Percentiles rank a stretch among this genome's conserved stretches.
Evolutionary conservation across 2,888 invertebrate genomes (phyloP).

Genomic region (Brachyopa scutellaris): DNA sequence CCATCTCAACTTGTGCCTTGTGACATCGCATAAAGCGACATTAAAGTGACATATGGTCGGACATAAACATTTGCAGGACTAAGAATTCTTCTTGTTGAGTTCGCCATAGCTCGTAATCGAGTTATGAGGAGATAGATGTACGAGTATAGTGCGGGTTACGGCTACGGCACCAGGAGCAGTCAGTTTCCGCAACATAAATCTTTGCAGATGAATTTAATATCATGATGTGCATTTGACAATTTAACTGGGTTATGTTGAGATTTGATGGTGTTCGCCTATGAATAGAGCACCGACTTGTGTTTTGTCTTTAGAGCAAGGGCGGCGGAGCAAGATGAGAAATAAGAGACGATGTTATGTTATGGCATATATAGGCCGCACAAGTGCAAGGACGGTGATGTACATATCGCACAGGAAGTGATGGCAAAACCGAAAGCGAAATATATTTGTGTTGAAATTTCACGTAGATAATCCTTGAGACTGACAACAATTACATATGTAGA

Average conservation of each 20-base stretch:
- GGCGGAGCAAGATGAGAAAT: no score
- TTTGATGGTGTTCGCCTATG: constrained; percentile 53
- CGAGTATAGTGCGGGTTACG: constrained; percentile 11
- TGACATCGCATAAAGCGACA: constrained; percentile 50
- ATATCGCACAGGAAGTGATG: no score
- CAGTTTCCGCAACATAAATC: constrained; percentile 58
- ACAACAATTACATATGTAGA: no score
- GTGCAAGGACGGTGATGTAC: no score
- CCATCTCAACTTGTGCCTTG: constrained; percentile 44
- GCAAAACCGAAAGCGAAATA: no score
- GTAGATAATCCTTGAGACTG: no score
- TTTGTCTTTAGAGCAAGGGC: no score
- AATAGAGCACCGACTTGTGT: not conserved
- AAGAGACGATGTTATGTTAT: no score
- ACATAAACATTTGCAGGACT: constrained; percentile 54
- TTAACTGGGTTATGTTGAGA: constrained; percentile 55
- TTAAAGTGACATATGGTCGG: constrained; percentile 68
- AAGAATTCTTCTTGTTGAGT: constrained; percentile 32
- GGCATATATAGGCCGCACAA: no score
- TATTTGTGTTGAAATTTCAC: no score
- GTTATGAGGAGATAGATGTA: constrained; percentile 34
- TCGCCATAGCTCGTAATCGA: constrained; percentile 44
- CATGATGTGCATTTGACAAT: constrained; percentile 66
- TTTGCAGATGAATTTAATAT: constrained; percentile 65
- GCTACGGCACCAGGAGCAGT: constrained; percentile 24